Base-by-base conservation (phyloP, 1,140 invertebrate genomes). In the Delia radicum region DNA sequence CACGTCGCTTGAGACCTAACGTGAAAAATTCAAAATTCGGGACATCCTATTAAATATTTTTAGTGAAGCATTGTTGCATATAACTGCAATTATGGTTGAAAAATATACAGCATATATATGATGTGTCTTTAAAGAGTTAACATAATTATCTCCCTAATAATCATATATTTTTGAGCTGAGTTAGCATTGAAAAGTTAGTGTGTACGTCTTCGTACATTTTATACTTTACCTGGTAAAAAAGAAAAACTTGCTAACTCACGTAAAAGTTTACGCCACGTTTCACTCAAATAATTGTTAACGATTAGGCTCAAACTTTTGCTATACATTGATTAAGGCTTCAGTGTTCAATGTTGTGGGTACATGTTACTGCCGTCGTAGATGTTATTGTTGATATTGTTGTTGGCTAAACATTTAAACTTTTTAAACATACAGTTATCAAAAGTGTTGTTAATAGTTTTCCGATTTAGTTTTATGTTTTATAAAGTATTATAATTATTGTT, bases 191-290 rank as follows among this genome's bases (percentile, higher is more conserved):
- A 48, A 48, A 48, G 46, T 48, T 48, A 15, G 5, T 18, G n/a
- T n/a, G n/a, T n/a, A n/a, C n/a, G n/a, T n/a, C n/a, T n/a, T n/a
- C 46, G 18, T 48, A 18, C 18, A 48, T 10, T 48, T 21, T 48
- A 55, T 55, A 21, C 21, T 21, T 0, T 55, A 55, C 48, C 48
- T 55, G 48, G 18, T 6, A 1, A 55, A 55, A 55, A 7, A 3
- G 27, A 4, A 28, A 73, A 73, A 73, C 12, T 73, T 73, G 21
- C 78, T 62, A 42, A 73, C 81, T 82, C 82, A 83, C 82, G 82
- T 83, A 83, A 78, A 82, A 84, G 82, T 83, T 84, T 82, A 83
- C 81, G 82, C 82, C 82, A 83, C 82, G 82, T 83, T 83, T 83
- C 82, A 81, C 82, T 82, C 82, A 81, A 83, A 83, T 83, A 83